Conservation (phyloP, 2,113 vertebrate genomes). For the Baryphthengus martii region DNA sequence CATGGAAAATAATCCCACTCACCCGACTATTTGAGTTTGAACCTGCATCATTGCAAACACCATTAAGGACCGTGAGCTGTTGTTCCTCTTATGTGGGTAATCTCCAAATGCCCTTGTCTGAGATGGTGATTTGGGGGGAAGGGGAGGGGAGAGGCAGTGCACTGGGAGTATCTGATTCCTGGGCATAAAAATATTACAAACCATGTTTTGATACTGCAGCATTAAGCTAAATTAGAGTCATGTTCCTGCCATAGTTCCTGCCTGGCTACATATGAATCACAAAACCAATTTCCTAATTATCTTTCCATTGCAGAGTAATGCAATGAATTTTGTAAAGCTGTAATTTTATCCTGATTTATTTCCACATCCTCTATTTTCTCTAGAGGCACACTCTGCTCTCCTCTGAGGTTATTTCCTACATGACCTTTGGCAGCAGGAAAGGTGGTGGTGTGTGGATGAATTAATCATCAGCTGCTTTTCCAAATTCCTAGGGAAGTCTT, state of each 20-base stretch:
- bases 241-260: conserved; percentile 14
- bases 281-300: conserved; percentile 58
- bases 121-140: not conserved
- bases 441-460: not conserved
- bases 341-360: conserved; percentile 35
- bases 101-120: not conserved
- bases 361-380: not conserved
- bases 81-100: not conserved
- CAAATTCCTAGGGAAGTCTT: not conserved
- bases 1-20: not conserved
- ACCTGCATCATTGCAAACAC: not conserved
- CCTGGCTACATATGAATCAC: conserved; percentile 36
- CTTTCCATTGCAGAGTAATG: conserved; percentile 12
- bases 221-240: not conserved
- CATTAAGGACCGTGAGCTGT: not conserved
- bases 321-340: conserved; percentile 9
- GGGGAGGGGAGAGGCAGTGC: not conserved
- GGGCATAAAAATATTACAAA: not conserved
- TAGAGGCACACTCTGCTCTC: not conserved
- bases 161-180: not conserved
- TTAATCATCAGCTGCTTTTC: not conserved
- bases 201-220: not conserved
- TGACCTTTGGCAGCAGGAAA: not conserved
- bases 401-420: not conserved
- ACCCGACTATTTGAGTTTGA: not conserved